A percentile compares a stretch with the other conserved stretches of the same genome.
Evolutionary conservation across 2,888 invertebrate species (phyloP).

Genomic region (Chydorus sphaericus): DNA sequence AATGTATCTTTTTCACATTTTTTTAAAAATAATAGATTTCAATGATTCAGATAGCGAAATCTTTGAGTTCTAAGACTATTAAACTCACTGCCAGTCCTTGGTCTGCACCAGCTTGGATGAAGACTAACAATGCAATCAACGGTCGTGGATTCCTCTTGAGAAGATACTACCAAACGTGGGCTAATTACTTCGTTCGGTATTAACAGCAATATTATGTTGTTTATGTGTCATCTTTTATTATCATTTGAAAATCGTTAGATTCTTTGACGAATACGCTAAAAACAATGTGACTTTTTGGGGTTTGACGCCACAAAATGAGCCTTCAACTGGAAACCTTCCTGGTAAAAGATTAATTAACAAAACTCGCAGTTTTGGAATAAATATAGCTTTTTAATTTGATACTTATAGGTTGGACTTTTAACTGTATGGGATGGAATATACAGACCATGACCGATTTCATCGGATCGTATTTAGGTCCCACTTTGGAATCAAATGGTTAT

Average conservation of each 20-base stretch:
- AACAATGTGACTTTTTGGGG: constrained; percentile 61
- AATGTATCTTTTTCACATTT: constrained; percentile 49
- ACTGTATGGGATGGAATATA: constrained; percentile 62
- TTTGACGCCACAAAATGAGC: constrained; percentile 77
- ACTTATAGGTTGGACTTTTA: constrained; percentile 39
- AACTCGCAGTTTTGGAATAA: not conserved
- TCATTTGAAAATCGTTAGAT: constrained; percentile 34
- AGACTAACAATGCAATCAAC: constrained; percentile 31
- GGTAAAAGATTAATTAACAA: no score
- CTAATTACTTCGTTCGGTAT: constrained; percentile 65
- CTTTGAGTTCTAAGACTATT: constrained; percentile 18
- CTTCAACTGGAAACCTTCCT: constrained; percentile 46
- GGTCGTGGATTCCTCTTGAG: constrained; percentile 32
- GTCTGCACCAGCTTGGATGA: constrained; percentile 42
- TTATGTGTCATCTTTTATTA: no score
- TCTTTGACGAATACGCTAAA: constrained; percentile 56
- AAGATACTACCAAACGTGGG: constrained; percentile 58
- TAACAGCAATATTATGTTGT: constrained; percentile 53
- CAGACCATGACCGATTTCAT: constrained; percentile 49
- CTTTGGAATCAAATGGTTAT: constrained; percentile 41
- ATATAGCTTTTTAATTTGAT: not conserved
- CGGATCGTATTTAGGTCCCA: constrained; percentile 55
- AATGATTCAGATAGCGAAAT: not conserved
- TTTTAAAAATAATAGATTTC: constrained; percentile 27
- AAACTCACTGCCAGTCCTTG: constrained; percentile 37